Evolutionary conservation across 2,113 vertebrate species (phyloP), one percentile per base, ranked within the genome.

Genomic region (Crotophaga sulcirostris): DNA sequence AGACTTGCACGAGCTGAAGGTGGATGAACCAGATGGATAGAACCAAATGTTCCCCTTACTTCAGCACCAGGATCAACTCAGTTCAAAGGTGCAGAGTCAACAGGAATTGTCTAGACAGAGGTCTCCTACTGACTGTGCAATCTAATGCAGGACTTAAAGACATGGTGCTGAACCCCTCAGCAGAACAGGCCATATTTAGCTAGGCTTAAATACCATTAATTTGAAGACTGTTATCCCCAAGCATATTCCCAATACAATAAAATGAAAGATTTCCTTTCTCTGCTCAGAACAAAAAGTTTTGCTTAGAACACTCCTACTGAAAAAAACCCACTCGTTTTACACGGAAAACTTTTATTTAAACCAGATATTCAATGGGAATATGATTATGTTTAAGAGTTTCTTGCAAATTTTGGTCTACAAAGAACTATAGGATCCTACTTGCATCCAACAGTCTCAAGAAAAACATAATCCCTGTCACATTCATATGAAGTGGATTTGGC

Each of bases 321-420:
- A 93, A 82, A 67, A 54, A 29, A 42, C 40, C 40, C 42, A 87
- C 79, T 24, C 0, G 2, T 72, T 38, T 3, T 17, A 28, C n/a
- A 74, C 45, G 72, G 94, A 96, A 96, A 73, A 51, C 7, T 86
- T 84, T 55, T 81, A 95, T 96, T 80, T 74, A 94, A 96, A 96
- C 44, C 93, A 97, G 80, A 95, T 92, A 94, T 96, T 67, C 60
- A 79, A 87, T 23, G 58, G 74, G 73, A 93, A 79, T 45, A 51
- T 23, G 7, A 62, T 40, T 82, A n/a, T 77, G 45, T 77, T 90
- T 76, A 74, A n/a, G 23, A 66, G 38, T 78, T 90, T 78, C 56
- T 54, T 44, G 54, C 34, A 69, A 79, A 77, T 77, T 82, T 44
- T 56, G 69, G 64, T 36, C 51, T 85, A 66, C 26, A 74, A 88